Evolutionary conservation across 2,113 vertebrate species (phyloP), one percentile per base, ranked within the genome.

Genomic region (Coptodon rendalli): DNA sequence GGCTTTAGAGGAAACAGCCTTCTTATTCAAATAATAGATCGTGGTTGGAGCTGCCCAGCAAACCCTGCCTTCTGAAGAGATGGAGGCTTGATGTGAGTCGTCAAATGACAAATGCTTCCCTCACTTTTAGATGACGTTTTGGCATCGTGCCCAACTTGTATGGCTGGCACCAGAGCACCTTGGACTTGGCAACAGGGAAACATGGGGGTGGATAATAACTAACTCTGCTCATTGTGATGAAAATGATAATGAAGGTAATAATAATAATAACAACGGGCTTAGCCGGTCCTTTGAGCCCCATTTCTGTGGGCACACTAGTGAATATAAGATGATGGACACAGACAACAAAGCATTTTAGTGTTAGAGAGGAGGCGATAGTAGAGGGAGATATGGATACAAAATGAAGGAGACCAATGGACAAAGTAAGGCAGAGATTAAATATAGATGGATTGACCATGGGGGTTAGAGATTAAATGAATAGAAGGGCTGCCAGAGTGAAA

Each of bases 191-290:
- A 86, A 83, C 11, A 14, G 82, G 80, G 78, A 91, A 92, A 93
- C 78, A 87, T 48, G 83, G 91, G 92, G 90, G 89, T 87, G 91
- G 93, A 90, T 93, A 93, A 95, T 93, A 94, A 92, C 91, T 89
- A 71, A 87, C 84, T 73, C 79, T 71, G 91, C 86, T 91, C 85
- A 94, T 94, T 93, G 87, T 93, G 91, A 93, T 93, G 88, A 91
- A 92, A 94, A 92, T 93, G 90, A 93, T 94, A 92, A 92, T 95
- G 92, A 90, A 66, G 73, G 84, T 92, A 92, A 93, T 95, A 92
- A 94, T 95, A 93, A 93, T 93, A 93, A 93, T 90, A 94, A 91
- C 79, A 93, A 91, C 89, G 84, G 92, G 87, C 86, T 80, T 24
- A 89, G 91, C 78, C 86, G 73, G 81, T 93, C 92, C 89, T 91